Percentiles rank a stretch among this genome's conserved stretches.
phyloP scores from a whole-genome alignment of 2,888 invertebrate species.

The Eugnorisma glareosa region DNA sequence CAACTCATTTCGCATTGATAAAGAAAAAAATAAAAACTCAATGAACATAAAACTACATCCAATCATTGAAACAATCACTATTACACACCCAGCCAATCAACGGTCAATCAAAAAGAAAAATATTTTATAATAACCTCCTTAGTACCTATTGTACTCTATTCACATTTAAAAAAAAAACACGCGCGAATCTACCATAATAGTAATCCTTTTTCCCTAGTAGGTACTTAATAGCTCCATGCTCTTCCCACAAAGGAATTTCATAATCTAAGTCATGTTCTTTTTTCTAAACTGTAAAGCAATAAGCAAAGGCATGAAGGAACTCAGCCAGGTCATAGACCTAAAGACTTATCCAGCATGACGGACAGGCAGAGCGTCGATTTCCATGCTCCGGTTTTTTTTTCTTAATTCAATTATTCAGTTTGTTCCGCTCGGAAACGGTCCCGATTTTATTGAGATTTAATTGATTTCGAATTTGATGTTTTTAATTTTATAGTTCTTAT shows the following conservation, averaged over 20 bases:
- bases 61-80: constrained; percentile 32
- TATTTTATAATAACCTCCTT: neutral
- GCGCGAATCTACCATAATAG: constrained; percentile 9
- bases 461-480: constrained; percentile 49
- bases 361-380: constrained; percentile 58
- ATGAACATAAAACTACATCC: constrained; percentile 12
- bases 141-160: neutral
- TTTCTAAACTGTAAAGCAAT: constrained; percentile 52
- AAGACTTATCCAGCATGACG: constrained; percentile 63
- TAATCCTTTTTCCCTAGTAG: neutral
- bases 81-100: constrained; percentile 8
- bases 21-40: neutral
- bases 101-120: constrained; percentile 8
- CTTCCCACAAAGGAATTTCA: constrained; percentile 50
- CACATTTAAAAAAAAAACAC: constrained; percentile 6
- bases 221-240: constrained; percentile 6
- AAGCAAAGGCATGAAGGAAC: constrained; percentile 52
- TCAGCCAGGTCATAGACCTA: constrained; percentile 63
- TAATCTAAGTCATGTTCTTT: constrained; percentile 52
- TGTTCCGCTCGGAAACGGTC: constrained; percentile 62
- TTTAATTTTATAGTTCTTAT: constrained; percentile 11
- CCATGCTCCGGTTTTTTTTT: constrained; percentile 66
- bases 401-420: constrained; percentile 64
- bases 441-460: constrained; percentile 60
- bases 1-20: neutral